Conservation (phyloP, 2,888 invertebrate species). For the Trisateles emortualis region DNA sequence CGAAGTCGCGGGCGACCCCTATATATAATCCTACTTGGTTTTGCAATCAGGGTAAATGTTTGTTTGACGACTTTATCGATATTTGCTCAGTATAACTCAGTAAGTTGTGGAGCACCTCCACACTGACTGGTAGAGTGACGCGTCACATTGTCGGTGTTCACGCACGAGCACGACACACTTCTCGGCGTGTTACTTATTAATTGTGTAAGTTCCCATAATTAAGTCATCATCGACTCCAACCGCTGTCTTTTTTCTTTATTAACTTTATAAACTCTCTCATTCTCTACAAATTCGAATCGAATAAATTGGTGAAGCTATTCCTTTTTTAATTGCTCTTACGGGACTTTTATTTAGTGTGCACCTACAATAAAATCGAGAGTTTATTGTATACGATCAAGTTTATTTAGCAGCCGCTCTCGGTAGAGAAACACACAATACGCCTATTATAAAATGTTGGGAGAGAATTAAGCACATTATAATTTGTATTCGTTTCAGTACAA, state of each 20-base stretch:
- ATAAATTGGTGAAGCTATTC: conserved; percentile 47
- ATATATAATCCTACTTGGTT: too few species aligned
- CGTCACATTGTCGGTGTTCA: neutral
- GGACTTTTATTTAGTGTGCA: conserved; percentile 37
- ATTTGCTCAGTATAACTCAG: too few species aligned
- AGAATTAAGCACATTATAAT: neutral
- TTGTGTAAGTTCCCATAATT: conserved; percentile 54
- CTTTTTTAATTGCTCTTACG: conserved; percentile 46
- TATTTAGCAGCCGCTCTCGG: conserved; percentile 23
- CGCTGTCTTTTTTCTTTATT: conserved; percentile 40
- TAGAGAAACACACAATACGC: conserved; percentile 9
- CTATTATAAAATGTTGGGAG: neutral
- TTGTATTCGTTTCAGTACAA: neutral
- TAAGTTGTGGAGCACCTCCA: too few species aligned
- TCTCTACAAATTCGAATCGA: conserved; percentile 44
- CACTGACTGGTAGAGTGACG: neutral
- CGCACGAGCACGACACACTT: conserved; percentile 8
- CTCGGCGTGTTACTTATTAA: conserved; percentile 31
- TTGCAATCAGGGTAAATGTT: too few species aligned
- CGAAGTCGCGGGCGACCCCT: too few species aligned
- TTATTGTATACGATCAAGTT: conserved; percentile 34
- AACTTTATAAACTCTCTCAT: conserved; percentile 43
- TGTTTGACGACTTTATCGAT: too few species aligned
- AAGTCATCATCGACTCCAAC: conserved; percentile 44
- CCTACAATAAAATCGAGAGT: conserved; percentile 41